These are phyloP conservation scores for Xanthia togata DNA, from an alignment of 2,888 invertebrate genomes.

Conservation along the genomic window DNA sequence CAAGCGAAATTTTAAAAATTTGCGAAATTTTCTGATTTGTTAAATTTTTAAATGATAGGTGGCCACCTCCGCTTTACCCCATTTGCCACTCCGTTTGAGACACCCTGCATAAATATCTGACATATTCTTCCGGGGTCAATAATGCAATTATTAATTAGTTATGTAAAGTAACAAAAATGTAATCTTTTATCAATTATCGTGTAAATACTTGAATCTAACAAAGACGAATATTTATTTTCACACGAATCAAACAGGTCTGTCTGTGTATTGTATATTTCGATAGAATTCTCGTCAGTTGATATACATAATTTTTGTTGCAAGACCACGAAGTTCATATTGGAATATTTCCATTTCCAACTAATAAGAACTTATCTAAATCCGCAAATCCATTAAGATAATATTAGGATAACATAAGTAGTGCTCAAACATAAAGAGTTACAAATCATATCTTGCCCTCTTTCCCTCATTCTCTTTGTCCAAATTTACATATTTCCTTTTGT, in stretches of 20 bases:
- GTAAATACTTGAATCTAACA: slow-evolving; percentile 7
- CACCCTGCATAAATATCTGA: not conserved
- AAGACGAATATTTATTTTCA: slow-evolving; percentile 4
- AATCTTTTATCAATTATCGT: not conserved
- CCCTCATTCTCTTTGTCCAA: slow-evolving; percentile 1
- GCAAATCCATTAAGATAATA: slow-evolving; percentile 5
- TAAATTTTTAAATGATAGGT: no score
- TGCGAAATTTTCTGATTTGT: no score
- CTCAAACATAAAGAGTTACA: slow-evolving; percentile 7
- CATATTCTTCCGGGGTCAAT: slow-evolving; percentile 8
- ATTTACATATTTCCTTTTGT: not conserved
- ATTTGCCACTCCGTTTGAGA: no score
- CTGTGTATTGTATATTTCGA: no score
- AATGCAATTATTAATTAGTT: not conserved
- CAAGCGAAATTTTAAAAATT: no score
- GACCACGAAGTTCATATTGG: not conserved
- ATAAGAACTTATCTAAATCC: slow-evolving; percentile 20
- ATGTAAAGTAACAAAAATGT: slow-evolving; percentile 19
- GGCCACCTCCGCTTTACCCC: no score
- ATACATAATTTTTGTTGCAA: not conserved
- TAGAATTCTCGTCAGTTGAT: not conserved
- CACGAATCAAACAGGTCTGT: not conserved
- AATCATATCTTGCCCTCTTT: not conserved
- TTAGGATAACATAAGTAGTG: slow-evolving; percentile 6
- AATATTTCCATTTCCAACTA: slow-evolving; percentile 5